phyloP scores from a whole-genome alignment of 1,140 invertebrate species.

The Aphaenogaster ashmeadi region DNA sequence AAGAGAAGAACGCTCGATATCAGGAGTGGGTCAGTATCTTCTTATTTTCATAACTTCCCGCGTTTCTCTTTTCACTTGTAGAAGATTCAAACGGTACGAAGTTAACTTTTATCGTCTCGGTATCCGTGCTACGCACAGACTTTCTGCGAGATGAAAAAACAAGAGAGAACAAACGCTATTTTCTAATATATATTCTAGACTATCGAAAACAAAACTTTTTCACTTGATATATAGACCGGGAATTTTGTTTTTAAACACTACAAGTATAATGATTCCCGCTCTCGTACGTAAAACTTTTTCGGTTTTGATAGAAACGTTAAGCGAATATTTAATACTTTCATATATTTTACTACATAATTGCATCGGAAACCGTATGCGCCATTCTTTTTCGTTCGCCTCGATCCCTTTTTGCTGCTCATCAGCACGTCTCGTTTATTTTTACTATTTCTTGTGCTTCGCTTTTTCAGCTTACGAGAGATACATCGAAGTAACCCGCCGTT shows the following conservation, averaged over 20 bases:
- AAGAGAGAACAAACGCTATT: neutral
- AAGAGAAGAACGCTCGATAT: constrained; percentile 51
- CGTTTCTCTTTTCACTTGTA: constrained; percentile 11
- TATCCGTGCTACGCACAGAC: neutral
- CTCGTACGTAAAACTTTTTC: neutral
- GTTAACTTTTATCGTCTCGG: constrained; percentile 43
- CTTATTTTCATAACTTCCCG: constrained; percentile 61
- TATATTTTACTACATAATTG: constrained; percentile 20
- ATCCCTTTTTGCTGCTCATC: constrained; percentile 49
- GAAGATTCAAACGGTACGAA: constrained; percentile 43
- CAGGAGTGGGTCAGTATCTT: constrained; percentile 42
- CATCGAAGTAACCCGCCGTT: constrained; percentile 59
- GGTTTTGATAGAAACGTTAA: neutral
- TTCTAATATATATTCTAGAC: neutral
- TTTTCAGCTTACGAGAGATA: constrained; percentile 57
- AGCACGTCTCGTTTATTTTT: constrained; percentile 60
- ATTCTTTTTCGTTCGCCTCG: constrained; percentile 19
- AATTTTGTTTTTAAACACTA: neutral
- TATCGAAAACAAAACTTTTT: neutral
- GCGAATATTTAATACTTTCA: constrained; percentile 21
- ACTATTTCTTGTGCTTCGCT: constrained; percentile 40
- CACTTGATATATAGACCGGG: neutral
- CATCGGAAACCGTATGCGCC: neutral
- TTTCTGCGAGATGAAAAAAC: constrained; percentile 2
- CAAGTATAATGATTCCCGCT: neutral